Conservation (phyloP, 2,797 vertebrate genomes). For the Lagorchestes hirsutus region DNA sequence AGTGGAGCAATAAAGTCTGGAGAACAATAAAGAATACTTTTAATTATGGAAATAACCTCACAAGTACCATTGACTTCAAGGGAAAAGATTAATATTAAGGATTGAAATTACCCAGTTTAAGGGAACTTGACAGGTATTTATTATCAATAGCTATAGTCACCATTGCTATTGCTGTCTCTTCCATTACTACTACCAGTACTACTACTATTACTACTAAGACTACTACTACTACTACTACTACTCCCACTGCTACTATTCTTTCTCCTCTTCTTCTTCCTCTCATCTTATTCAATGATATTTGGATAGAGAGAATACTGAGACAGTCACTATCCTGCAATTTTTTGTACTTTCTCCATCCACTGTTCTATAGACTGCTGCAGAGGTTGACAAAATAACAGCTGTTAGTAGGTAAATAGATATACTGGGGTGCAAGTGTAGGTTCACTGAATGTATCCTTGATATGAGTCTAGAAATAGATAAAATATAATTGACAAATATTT, state of each 20-base stretch:
- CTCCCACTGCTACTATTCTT: too few relatives aligned
- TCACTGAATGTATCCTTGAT: neutral
- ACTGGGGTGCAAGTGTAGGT: neutral
- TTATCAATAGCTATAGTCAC: neutral
- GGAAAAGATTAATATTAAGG: conserved; percentile 46
- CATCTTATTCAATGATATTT: neutral
- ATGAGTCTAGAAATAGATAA: neutral
- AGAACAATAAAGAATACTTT: neutral
- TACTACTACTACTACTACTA: neutral
- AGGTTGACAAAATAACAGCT: neutral
- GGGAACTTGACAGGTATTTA: neutral
- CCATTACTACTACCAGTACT: neutral
- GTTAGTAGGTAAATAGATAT: neutral
- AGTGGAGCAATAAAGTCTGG: conserved; percentile 4
- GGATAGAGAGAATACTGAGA: neutral
- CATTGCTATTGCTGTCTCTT: too few relatives aligned
- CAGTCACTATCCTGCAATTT: neutral
- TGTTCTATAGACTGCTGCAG: neutral
- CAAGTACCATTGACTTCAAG: conserved; percentile 31
- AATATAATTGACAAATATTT: neutral
- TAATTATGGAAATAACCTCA: conserved; percentile 55
- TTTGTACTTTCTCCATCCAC: neutral
- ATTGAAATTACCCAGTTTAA: conserved; percentile 20
- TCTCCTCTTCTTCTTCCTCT: neutral
- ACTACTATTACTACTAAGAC: neutral